phyloP scores from a whole-genome alignment of 2,113 vertebrate species.

The Pelodiscus sinensis region DNA sequence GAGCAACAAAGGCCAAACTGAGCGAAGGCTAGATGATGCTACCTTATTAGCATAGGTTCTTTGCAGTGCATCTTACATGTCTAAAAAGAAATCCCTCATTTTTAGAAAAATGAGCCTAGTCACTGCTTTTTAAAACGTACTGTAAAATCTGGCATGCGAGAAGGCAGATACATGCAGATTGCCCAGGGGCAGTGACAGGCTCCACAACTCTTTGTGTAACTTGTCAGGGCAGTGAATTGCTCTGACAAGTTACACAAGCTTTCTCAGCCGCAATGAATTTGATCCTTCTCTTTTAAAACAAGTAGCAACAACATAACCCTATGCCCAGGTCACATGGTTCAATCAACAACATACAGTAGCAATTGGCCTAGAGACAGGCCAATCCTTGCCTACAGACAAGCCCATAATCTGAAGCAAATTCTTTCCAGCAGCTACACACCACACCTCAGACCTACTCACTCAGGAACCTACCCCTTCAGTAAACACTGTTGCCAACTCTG shows the following conservation, averaged over 20 bases:
- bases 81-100: neutral
- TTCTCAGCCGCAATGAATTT: slow-evolving; percentile 40
- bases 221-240: slow-evolving; percentile 48
- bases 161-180: neutral
- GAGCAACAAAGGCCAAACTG: neutral
- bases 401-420: no score
- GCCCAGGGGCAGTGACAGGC: neutral
- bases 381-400: no score
- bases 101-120: neutral
- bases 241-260: slow-evolving; percentile 44
- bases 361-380: neutral
- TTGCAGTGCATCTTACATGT: neutral
- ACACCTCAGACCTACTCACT: no score
- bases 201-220: slow-evolving; percentile 49
- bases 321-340: slow-evolving; percentile 51
- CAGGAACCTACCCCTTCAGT: no score
- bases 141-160: neutral
- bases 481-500: no score
- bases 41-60: neutral
- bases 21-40: neutral
- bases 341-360: slow-evolving; percentile 10
- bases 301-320: slow-evolving; percentile 58
- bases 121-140: neutral
- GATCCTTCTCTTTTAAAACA: slow-evolving; percentile 54
- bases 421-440: no score